Percentiles rank a stretch among this genome's conserved stretches.
Evolutionary conservation across 2,888 invertebrate species (phyloP).

Genomic region (Rhamnusium bicolor): DNA sequence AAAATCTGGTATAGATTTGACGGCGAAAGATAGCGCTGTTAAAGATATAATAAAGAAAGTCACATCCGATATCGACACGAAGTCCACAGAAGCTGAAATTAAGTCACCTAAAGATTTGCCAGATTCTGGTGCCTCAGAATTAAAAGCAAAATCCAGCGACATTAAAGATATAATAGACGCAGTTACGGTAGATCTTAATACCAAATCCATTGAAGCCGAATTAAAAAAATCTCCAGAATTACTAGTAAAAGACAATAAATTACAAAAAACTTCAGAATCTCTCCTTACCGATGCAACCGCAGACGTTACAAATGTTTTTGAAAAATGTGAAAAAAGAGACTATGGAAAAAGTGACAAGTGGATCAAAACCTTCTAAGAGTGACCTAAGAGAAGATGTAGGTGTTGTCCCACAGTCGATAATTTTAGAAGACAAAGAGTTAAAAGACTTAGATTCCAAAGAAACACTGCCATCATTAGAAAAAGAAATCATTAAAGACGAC

Average conservation of each 20-base stretch:
- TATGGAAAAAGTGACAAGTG: conserved; percentile 38
- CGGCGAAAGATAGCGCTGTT: background rate
- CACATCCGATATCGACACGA: conserved; percentile 17
- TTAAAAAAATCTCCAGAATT: conserved; percentile 1
- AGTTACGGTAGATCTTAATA: background rate
- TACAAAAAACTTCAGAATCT: background rate
- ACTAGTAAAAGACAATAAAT: background rate
- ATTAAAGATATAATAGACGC: background rate
- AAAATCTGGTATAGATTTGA: background rate
- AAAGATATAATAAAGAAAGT: conserved; percentile 28
- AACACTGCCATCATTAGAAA: conserved; percentile 10
- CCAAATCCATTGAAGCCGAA: conserved; percentile 11
- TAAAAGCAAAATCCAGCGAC: background rate
- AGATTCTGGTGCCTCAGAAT: background rate
- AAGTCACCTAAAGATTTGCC: background rate
- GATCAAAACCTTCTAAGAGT: background rate
- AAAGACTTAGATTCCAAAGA: conserved; percentile 25
- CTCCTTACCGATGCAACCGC: background rate
- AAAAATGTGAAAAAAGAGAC: conserved; percentile 55
- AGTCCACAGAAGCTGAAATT: conserved; percentile 16
- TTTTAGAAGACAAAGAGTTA: background rate
- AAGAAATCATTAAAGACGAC: conserved; percentile 12
- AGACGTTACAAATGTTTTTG: conserved; percentile 34
- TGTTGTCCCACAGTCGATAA: background rate
- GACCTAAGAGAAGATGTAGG: background rate